These are phyloP conservation scores for Tympanuchus pallidicinctus DNA, from an alignment of 2,113 vertebrate species.

Conservation along the genomic window DNA sequence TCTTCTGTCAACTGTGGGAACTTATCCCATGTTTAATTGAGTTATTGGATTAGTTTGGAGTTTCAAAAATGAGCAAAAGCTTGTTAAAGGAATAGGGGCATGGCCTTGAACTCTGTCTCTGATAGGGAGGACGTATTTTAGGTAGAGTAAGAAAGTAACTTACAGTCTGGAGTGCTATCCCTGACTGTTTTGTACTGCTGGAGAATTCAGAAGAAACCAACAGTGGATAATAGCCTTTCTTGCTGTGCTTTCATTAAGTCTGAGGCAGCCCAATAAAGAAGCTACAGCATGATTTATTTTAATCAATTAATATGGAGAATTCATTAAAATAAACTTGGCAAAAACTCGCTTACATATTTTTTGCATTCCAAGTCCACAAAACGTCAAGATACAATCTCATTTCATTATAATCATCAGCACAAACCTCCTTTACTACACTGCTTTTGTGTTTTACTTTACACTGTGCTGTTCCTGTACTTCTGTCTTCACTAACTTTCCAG, in stretches of 20 bases:
- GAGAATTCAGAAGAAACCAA: not conserved
- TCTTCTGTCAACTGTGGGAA: slow-evolving; percentile 23
- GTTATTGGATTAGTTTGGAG: not conserved
- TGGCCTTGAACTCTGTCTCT: not conserved
- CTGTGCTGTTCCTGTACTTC: slow-evolving; percentile 7
- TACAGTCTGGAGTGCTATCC: not conserved
- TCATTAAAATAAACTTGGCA: slow-evolving; percentile 10
- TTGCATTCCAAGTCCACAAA: slow-evolving; percentile 53
- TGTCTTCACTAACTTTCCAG: not conserved
- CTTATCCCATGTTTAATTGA: not conserved
- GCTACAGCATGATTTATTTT: slow-evolving; percentile 40
- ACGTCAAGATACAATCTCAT: slow-evolving; percentile 50
- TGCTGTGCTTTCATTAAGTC: slow-evolving; percentile 44
- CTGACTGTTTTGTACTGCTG: not conserved
- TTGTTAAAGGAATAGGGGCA: not conserved
- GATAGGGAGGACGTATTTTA: not conserved
- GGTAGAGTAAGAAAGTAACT: not conserved
- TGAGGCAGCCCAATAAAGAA: slow-evolving; percentile 38
- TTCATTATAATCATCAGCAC: slow-evolving; percentile 30
- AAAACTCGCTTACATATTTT: not conserved
- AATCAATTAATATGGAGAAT: slow-evolving; percentile 44
- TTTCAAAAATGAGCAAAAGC: slow-evolving; percentile 22
- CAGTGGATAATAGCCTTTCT: not conserved
- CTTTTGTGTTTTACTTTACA: not conserved
- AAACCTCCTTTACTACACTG: slow-evolving; percentile 7